phyloP scores from a whole-genome alignment of 2,797 vertebrate species.

The Hydrophis major region DNA sequence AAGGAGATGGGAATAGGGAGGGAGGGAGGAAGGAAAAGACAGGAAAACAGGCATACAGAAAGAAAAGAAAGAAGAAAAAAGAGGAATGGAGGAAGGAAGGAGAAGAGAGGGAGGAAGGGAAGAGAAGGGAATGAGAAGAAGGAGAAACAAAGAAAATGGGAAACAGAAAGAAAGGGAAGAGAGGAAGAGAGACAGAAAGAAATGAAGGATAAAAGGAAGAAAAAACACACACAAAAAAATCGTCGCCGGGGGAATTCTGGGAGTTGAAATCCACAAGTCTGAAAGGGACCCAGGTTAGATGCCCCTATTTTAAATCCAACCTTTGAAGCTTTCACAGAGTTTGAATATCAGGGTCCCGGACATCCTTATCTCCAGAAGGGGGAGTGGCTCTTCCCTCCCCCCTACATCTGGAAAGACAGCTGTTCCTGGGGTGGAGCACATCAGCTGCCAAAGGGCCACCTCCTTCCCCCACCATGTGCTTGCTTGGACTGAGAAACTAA shows the following conservation, averaged over 20 bases:
- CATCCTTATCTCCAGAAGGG: neutral
- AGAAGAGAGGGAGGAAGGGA: neutral
- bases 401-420: neutral
- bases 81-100: neutral
- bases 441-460: neutral
- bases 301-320: neutral
- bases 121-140: neutral
- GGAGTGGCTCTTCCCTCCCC: neutral
- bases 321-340: neutral
- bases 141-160: neutral
- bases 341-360: no score
- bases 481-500: neutral
- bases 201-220: neutral
- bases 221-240: neutral
- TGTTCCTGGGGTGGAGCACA: neutral
- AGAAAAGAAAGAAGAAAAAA: neutral
- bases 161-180: neutral
- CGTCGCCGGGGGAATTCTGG: neutral
- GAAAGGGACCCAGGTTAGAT: neutral
- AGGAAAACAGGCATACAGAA: no score
- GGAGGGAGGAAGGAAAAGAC: neutral
- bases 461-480: fast-evolving
- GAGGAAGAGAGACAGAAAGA: neutral
- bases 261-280: neutral
- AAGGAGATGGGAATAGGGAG: neutral